phyloP scores from a whole-genome alignment of 2,797 vertebrate species.

The Lophotriccus pileatus region DNA sequence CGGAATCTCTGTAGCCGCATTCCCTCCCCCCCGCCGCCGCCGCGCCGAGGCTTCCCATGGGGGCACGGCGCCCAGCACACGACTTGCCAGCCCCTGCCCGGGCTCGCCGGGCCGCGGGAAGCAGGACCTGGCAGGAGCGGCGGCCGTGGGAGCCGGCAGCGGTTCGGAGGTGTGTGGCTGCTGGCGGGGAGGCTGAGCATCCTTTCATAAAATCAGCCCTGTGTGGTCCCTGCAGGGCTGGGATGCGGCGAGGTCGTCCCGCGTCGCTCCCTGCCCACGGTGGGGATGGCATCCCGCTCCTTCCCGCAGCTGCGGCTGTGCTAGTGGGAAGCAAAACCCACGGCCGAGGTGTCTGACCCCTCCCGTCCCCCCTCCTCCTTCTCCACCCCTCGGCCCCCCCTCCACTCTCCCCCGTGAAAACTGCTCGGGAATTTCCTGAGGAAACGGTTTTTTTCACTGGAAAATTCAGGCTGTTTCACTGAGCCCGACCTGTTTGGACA shows the following conservation, averaged over 20 bases:
- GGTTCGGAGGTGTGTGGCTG: neutral
- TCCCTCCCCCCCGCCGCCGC: fast-evolving
- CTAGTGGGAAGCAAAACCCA: neutral
- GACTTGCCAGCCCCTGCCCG: slow-evolving; percentile 15
- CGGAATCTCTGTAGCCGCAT: neutral
- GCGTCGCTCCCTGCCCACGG: fast-evolving
- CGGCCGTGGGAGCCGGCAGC: neutral
- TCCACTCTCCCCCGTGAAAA: neutral
- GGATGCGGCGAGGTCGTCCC: neutral
- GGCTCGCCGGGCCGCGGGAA: neutral
- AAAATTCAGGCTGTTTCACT: slow-evolving; percentile 19
- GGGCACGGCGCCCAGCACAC: neutral
- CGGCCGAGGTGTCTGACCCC: neutral
- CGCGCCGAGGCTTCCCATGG: neutral
- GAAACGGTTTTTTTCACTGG: slow-evolving; percentile 1
- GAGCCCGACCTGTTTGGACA: neutral
- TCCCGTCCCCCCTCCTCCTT: neutral
- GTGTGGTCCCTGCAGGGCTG: slow-evolving; percentile 12
- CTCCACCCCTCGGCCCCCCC: neutral
- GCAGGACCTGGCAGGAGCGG: neutral
- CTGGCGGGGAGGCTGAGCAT: neutral
- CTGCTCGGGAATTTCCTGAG: slow-evolving; percentile 57
- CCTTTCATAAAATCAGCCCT: neutral
- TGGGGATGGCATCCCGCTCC: neutral
- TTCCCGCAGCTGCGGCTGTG: fast-evolving